Conservation (phyloP, 1,140 invertebrate genomes). For the Procambarus clarkii region DNA sequence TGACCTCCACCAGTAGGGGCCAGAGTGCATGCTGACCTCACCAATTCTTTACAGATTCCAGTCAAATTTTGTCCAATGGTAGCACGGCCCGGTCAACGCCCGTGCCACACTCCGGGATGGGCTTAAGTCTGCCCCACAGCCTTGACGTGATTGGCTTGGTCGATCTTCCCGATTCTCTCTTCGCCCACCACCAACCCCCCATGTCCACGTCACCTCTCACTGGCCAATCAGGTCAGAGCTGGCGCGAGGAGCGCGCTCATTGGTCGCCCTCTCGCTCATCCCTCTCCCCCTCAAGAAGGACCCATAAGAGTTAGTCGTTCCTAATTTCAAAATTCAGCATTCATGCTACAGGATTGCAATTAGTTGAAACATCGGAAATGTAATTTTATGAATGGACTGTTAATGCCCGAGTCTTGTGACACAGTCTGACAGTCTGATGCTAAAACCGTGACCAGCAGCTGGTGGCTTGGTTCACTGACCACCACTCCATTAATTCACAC, state of each 20-base stretch:
- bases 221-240: constrained; percentile 71
- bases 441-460: not conserved
- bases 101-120: constrained; percentile 55
- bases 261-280: constrained; percentile 39
- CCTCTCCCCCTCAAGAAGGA: constrained; percentile 59
- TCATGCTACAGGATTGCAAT: constrained; percentile 20
- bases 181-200: constrained; percentile 53
- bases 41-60: constrained; percentile 73
- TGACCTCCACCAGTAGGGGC: not conserved
- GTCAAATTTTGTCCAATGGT: constrained; percentile 73
- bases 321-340: constrained; percentile 48
- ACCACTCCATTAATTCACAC: not conserved
- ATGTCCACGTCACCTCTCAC: constrained; percentile 65
- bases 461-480: not conserved
- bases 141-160: constrained; percentile 66
- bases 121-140: constrained; percentile 65
- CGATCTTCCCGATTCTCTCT: constrained; percentile 63
- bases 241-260: constrained; percentile 51
- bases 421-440: not conserved
- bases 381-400: not conserved
- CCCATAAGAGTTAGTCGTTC: constrained; percentile 57
- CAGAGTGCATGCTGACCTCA: constrained; percentile 30
- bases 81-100: constrained; percentile 73
- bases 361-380: not conserved
- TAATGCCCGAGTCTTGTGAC: not conserved